Conservation (phyloP, 2,797 vertebrate species). For the Fistularia commersonii region DNA sequence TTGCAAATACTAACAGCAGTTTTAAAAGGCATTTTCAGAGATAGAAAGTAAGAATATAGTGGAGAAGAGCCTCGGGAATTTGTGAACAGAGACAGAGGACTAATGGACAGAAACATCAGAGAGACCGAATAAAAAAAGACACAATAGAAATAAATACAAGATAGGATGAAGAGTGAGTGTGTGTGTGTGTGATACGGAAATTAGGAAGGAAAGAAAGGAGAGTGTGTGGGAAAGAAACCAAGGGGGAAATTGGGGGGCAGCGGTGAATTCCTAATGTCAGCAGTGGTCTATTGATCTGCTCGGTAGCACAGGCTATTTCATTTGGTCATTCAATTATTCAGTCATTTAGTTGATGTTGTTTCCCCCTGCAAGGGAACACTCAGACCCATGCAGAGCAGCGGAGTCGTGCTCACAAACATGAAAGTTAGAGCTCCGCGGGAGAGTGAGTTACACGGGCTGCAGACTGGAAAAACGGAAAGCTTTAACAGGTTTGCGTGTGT, state of each 20-base stretch:
- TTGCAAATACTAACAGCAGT: constrained; percentile 7
- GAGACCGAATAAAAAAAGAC: no score
- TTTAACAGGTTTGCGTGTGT: constrained; percentile 36
- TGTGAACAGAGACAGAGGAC: no score
- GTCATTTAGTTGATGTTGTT: constrained; percentile 65
- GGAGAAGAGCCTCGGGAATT: no score
- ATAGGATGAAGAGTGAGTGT: background rate
- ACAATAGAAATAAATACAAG: constrained; percentile 2
- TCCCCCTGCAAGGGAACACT: constrained; percentile 33
- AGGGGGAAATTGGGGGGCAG: constrained; percentile 20
- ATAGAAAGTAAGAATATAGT: background rate
- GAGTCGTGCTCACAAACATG: constrained; percentile 25
- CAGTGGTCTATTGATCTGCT: constrained; percentile 57
- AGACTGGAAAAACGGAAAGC: constrained; percentile 35
- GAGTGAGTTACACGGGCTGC: constrained; percentile 15
- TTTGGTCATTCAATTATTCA: constrained; percentile 70
- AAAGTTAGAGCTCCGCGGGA: constrained; percentile 33
- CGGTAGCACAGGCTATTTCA: constrained; percentile 55
- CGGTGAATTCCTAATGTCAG: constrained; percentile 40
- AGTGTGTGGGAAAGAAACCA: constrained; percentile 4
- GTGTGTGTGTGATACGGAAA: no score
- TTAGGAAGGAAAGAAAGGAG: constrained; percentile 1
- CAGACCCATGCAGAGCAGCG: constrained; percentile 19
- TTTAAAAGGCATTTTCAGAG: constrained; percentile 8
- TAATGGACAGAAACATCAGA: no score